A percentile compares a stretch with the other conserved stretches of the same genome.
Conservation (phyloP, 2,888 invertebrate genomes). For the Omphaloscelis lunosa region DNA sequence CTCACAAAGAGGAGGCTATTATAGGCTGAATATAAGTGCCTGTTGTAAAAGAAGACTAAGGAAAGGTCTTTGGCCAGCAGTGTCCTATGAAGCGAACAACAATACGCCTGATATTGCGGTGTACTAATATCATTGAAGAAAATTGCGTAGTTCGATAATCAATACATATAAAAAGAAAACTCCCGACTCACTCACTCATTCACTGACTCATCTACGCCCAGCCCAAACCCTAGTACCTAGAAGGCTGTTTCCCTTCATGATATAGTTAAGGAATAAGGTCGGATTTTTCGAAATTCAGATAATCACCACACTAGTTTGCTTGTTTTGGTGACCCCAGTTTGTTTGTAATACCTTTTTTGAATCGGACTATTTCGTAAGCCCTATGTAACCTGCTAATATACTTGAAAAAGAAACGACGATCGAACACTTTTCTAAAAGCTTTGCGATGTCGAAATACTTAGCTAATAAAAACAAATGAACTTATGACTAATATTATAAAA, state of each 20-base stretch:
- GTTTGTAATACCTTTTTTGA: not conserved
- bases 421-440: not conserved
- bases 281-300: not conserved
- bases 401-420: not conserved
- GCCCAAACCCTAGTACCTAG: not conserved
- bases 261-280: not conserved
- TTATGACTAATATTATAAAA: not conserved
- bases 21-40: not conserved
- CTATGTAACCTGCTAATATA: not conserved
- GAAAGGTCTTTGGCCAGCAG: not conserved
- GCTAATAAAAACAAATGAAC: not conserved
- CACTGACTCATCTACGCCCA: not conserved
- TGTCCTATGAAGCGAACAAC: not conserved
- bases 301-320: not conserved
- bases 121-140: not conserved
- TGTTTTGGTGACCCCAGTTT: no score
- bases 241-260: no score
- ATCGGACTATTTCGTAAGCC: not conserved
- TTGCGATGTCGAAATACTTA: not conserved
- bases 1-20: not conserved
- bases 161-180: not conserved
- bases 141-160: not conserved
- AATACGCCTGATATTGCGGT: not conserved
- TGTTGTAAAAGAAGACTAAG: not conserved
- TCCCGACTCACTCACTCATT: not conserved